Percentiles rank a stretch among this genome's conserved stretches.
Conservation (phyloP, 2,888 invertebrate species). For the Xanthorhoe spadicearia region DNA sequence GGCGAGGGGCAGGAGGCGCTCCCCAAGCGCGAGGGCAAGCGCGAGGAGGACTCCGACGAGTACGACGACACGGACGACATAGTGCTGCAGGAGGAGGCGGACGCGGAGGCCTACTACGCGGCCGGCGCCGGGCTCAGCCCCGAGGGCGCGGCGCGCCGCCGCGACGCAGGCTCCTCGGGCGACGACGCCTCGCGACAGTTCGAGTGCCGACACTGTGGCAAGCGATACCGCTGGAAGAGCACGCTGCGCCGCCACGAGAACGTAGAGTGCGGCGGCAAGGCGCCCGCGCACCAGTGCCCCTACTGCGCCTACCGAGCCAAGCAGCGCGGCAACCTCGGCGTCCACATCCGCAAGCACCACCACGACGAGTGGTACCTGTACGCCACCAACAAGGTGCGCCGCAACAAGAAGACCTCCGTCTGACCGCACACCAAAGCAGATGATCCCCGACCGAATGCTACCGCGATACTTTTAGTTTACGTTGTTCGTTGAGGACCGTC, state of each 20-base stretch:
- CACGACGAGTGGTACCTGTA: slow-evolving; percentile 81
- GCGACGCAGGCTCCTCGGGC: slow-evolving; percentile 65
- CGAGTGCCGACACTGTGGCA: slow-evolving; percentile 93
- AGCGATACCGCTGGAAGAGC: slow-evolving; percentile 94
- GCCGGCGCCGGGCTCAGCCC: slow-evolving; percentile 32
- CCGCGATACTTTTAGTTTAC: slow-evolving; percentile 79
- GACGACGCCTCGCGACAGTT: slow-evolving; percentile 87
- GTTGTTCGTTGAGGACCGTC: slow-evolving; percentile 71
- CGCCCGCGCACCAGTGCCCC: slow-evolving; percentile 92
- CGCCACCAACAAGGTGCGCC: slow-evolving; percentile 78
- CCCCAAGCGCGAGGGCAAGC: slow-evolving; percentile 54
- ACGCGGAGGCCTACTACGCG: slow-evolving; percentile 57
- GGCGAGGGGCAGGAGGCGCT: neutral
- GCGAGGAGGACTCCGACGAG: slow-evolving; percentile 81
- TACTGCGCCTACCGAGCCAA: slow-evolving; percentile 91
- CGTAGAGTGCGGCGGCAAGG: slow-evolving; percentile 93
- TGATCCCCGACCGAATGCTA: slow-evolving; percentile 81
- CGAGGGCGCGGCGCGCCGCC: slow-evolving; percentile 36
- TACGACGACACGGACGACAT: slow-evolving; percentile 83
- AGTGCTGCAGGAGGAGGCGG: slow-evolving; percentile 76
- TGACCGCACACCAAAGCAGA: slow-evolving; percentile 77
- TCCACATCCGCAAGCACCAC: slow-evolving; percentile 92
- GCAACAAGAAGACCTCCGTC: slow-evolving; percentile 75
- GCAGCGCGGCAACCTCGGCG: slow-evolving; percentile 92
- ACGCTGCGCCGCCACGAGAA: slow-evolving; percentile 92